A percentile compares a stretch with the other conserved stretches of the same genome.
phyloP scores from a whole-genome alignment of 2,797 vertebrate genomes.

The Centroberyx gerrardi region DNA sequence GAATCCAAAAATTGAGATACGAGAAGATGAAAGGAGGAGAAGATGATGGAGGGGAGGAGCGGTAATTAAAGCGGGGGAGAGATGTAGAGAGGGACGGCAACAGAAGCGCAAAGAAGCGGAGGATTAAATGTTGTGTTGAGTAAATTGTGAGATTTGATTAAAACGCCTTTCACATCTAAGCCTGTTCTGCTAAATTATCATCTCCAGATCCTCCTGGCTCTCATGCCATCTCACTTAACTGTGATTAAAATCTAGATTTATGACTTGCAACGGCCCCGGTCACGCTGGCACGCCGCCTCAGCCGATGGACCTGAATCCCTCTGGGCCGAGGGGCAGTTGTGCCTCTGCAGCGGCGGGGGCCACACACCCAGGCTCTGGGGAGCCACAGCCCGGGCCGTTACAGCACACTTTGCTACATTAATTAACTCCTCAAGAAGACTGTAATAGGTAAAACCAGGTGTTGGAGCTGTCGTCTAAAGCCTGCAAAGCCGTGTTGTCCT shows the following conservation, averaged over 20 bases:
- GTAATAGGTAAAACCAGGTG: conserved; percentile 26
- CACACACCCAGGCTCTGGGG: not conserved
- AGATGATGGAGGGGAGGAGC: conserved; percentile 2
- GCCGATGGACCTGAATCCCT: conserved; percentile 50
- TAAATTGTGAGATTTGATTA: conserved; percentile 75
- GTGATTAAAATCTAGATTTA: conserved; percentile 76
- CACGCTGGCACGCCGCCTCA: conserved; percentile 39
- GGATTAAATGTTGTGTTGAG: conserved; percentile 67
- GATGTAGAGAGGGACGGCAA: conserved; percentile 34
- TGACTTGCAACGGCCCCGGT: conserved; percentile 43
- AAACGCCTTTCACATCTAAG: conserved; percentile 64
- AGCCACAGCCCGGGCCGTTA: conserved; percentile 18
- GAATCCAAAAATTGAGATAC: not conserved
- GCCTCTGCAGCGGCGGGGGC: conserved; percentile 18
- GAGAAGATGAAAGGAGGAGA: not conserved
- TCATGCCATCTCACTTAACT: conserved; percentile 62
- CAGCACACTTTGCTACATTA: conserved; percentile 17
- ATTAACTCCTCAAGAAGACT: conserved; percentile 26
- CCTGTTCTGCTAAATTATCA: conserved; percentile 50
- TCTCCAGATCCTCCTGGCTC: conserved; percentile 55
- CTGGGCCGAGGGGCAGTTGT: conserved; percentile 35
- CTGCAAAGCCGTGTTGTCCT: conserved; percentile 1
- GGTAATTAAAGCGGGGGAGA: conserved; percentile 53
- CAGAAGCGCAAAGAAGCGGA: conserved; percentile 32
- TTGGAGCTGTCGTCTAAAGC: conserved; percentile 1